phyloP scores from a whole-genome alignment of 2,797 vertebrate genomes.

The Ispidina picta region DNA sequence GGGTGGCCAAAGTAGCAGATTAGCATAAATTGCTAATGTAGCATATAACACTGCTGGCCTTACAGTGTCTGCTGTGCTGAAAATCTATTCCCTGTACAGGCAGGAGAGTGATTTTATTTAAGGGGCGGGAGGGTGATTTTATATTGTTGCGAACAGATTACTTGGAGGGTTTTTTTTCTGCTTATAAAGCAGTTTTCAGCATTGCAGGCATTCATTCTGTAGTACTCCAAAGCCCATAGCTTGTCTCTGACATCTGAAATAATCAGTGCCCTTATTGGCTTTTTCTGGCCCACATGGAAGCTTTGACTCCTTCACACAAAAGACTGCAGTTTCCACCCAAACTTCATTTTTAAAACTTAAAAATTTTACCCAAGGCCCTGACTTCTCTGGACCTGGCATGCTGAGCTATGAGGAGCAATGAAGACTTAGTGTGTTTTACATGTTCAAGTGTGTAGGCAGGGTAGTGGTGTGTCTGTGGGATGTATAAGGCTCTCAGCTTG shows the following conservation, averaged over 20 bases:
- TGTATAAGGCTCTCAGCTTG: not conserved
- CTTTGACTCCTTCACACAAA: not conserved
- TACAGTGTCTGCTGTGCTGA: not conserved
- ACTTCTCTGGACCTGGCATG: not conserved
- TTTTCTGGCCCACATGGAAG: not conserved
- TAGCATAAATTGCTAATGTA: not conserved
- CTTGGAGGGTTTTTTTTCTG: not conserved
- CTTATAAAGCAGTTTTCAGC: not conserved
- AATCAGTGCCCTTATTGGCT: not conserved
- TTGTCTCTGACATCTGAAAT: not conserved
- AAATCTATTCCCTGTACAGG: not conserved
- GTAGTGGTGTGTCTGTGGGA: not conserved
- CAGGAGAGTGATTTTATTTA: not conserved
- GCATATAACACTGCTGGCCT: not conserved
- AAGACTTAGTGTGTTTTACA: rapidly evolving
- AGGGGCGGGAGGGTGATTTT: rapidly evolving
- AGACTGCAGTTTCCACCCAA: not conserved
- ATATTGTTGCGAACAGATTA: not conserved
- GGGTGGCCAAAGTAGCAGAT: not conserved
- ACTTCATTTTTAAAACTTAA: not conserved
- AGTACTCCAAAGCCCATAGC: not conserved
- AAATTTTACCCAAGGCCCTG: not conserved
- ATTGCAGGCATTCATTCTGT: not conserved
- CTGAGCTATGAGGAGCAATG: not conserved
- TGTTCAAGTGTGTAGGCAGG: not conserved